Evolutionary conservation across 2,113 vertebrate genomes (phyloP), one percentile per base, ranked within the genome.

Genomic region (Dicerorhinus sumatrensis): DNA sequence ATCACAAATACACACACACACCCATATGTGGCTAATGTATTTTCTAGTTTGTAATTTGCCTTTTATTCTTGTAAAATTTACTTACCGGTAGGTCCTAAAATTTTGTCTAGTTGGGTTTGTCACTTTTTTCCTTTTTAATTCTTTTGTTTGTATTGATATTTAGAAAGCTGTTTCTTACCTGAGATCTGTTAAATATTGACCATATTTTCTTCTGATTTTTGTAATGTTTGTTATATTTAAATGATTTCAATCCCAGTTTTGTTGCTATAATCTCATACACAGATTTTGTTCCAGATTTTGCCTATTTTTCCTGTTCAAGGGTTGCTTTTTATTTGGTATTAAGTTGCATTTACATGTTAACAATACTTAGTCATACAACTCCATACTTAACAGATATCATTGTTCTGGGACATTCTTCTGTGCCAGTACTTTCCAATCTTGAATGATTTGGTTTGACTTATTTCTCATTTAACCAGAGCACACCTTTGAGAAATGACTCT

Each of bases 301-400:
- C 56, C 12, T 92, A 23, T 65, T 63, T 86, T 87, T 92, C 27
- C 21, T 54, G 36, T 67, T 27, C 56, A 75, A 82, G 21, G 3
- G n/a, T 75, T 46, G 65, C 8, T 56, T 96, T 96, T 81, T 75
- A 33, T 82, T 92, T 82, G 36, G 12, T 42, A 48, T 60, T 75
- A 48, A 31, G 18, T 75, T 76, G 88, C 58, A 67, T 72, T 54
- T 75, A 20, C 58, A 65, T 88, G 48, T 31, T 65, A 63, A 39
- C 6, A 65, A 0, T 9, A 11, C 23, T 63, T 72, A 81, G 42
- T n/a, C 60, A 65, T 33, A 58, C 0, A 81, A 13, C 4, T 56
- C 36, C 48, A 12, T 63, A 39, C 25, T 36, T 90, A 13, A 84
- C 5, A 48, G 46, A 67, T 58, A 79, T 20, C 23, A 75, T 21